Evolutionary conservation across 1,140 invertebrate species (phyloP), one percentile per base, ranked within the genome.

Genomic region (Drosophila fuyamai): DNA sequence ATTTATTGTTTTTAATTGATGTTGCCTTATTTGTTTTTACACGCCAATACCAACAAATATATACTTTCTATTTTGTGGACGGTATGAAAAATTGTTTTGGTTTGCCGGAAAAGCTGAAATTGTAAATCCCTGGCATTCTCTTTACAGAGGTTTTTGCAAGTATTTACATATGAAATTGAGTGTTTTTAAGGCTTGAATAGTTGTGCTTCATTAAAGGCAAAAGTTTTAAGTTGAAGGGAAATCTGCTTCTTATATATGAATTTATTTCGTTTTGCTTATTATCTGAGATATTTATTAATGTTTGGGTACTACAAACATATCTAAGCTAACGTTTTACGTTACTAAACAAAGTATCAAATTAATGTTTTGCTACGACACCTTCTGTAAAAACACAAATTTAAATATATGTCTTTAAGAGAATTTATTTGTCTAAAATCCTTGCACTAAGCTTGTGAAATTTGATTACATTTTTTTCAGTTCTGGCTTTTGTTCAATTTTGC

Each of bases 1-100:
- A 56, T 76, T 76, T 68, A 60, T 76, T 76, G 62, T 54, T 76
- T 68, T 77, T 68, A 75, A 75, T 75, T 75, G 71, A 63, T 40
- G 68, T 62, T 62, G 35, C 38, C 43, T 55, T 62, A 43, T 74
- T 73, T 74, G 68, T 55, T 60, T 63, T 73, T 74, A 47, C 50
- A 54, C 50, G 56, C 38, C 38, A 50, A 13, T n/a, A 2, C 29
- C 2, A 40, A 16, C 36, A 41, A 59, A 60, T 8, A 38, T 44
- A 40, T 56, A 48, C 6, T 38, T 53, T 27, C 14, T 32, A 43
- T 46, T 38, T 36, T 67, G 41, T 7, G 38, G 48, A 23, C 7
- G 9, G 14, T n/a, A 43, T 53, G 27, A 57, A 57, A 36, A 46
- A 57, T 57, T 56, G 43, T 35, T 63, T 41, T 70, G 16, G n/a